Conservation (phyloP, 2,888 invertebrate genomes). For the Onchidella celtica region DNA sequence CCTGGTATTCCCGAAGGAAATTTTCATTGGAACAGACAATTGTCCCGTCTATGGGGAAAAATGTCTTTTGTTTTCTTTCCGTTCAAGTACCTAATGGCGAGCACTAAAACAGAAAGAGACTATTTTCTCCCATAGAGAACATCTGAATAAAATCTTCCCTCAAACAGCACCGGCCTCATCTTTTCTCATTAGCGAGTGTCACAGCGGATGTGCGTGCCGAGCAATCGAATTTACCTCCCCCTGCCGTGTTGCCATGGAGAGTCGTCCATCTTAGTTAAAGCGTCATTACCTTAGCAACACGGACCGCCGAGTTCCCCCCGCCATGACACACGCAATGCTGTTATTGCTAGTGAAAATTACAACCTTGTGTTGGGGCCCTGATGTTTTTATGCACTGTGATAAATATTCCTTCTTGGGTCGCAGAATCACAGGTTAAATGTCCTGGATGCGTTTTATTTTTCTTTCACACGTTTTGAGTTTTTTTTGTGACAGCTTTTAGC, state of each 20-base stretch:
- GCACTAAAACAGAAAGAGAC: too few species aligned
- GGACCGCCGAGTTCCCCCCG: background rate
- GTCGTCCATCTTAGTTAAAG: conserved; percentile 39
- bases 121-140: too few species aligned
- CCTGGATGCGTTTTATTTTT: too few species aligned
- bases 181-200: conserved; percentile 35
- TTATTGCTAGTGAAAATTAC: conserved; percentile 28
- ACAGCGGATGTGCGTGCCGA: conserved; percentile 31
- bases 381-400: conserved; percentile 4
- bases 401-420: conserved; percentile 14
- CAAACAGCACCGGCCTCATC: conserved; percentile 13
- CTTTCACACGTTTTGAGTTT: too few species aligned
- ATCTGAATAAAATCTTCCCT: too few species aligned
- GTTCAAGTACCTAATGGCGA: too few species aligned
- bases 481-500: too few species aligned
- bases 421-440: too few species aligned
- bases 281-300: conserved; percentile 31
- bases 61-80: too few species aligned
- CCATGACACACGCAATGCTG: conserved; percentile 30
- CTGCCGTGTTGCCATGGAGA: conserved; percentile 27
- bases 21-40: too few species aligned
- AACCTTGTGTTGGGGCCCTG: background rate
- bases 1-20: too few species aligned
- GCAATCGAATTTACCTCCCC: conserved; percentile 42
- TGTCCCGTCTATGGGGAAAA: too few species aligned